Conservation (phyloP, 2,797 vertebrate genomes). For the Hoplostethus atlanticus region DNA sequence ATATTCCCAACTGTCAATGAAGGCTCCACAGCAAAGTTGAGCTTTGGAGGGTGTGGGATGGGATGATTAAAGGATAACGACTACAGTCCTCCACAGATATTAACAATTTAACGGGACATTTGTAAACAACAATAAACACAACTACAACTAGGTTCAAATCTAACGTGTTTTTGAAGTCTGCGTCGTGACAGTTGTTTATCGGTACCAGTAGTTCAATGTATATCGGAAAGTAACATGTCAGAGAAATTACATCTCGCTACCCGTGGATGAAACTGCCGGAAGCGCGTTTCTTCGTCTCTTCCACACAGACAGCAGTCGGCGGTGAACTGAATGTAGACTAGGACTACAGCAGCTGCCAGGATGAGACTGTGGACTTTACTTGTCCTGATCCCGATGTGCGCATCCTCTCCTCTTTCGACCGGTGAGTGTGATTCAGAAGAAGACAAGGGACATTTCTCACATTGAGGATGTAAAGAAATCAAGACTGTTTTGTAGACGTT, state of each 20-base stretch:
- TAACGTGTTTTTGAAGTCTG: neutral
- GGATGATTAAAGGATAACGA: slow-evolving; percentile 18
- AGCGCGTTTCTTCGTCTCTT: neutral
- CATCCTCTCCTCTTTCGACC: slow-evolving; percentile 52
- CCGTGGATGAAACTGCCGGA: neutral
- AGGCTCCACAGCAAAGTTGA: slow-evolving; percentile 36
- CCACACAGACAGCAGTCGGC: slow-evolving; percentile 1
- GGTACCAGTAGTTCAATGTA: neutral
- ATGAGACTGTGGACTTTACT: slow-evolving; percentile 72
- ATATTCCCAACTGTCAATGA: slow-evolving; percentile 71
- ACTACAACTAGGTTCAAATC: neutral
- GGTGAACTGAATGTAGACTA: slow-evolving; percentile 10
- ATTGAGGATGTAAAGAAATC: neutral
- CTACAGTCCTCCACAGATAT: slow-evolving; percentile 3
- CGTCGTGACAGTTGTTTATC: neutral
- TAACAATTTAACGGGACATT: neutral
- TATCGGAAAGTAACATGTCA: neutral
- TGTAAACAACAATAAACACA: neutral
- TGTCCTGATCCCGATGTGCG: slow-evolving; percentile 59
- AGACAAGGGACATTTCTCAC: neutral
- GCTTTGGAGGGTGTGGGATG: slow-evolving; percentile 32
- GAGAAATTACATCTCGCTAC: slow-evolving; percentile 11
- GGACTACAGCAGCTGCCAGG: slow-evolving; percentile 32
- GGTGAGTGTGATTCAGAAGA: slow-evolving; percentile 68
- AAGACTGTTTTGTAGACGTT: too few species aligned